A percentile compares a stretch with the other conserved stretches of the same genome.
Conservation (phyloP, 1,140 invertebrate species). For the Trichonephila inaurata region DNA sequence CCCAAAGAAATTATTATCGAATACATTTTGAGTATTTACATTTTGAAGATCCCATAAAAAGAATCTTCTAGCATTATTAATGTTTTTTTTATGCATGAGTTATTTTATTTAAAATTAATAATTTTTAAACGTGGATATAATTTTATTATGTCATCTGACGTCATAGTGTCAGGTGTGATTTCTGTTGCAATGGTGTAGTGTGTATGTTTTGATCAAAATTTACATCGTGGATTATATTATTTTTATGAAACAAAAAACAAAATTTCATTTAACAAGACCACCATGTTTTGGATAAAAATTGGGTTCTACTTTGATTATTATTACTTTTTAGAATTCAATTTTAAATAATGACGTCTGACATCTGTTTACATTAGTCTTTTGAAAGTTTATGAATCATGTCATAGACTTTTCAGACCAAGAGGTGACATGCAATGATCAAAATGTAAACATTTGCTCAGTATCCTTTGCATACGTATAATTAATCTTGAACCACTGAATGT, state of each 20-base stretch:
- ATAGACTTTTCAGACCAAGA: neutral
- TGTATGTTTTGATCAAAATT: slow-evolving; percentile 22
- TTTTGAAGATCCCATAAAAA: neutral
- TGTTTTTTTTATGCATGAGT: neutral
- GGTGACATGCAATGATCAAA: slow-evolving; percentile 10
- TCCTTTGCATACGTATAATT: neutral
- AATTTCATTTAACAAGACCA: too few relatives aligned
- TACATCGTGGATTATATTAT: neutral
- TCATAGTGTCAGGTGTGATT: slow-evolving; percentile 53
- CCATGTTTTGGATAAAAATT: too few relatives aligned
- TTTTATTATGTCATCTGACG: slow-evolving; percentile 64
- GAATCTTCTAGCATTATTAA: neutral
- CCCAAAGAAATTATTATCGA: neutral
- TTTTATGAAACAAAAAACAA: too few relatives aligned
- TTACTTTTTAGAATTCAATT: neutral
- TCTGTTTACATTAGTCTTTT: slow-evolving; percentile 7
- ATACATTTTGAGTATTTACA: neutral
- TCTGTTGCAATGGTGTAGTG: slow-evolving; percentile 25
- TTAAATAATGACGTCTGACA: neutral
- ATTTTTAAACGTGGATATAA: slow-evolving; percentile 54
- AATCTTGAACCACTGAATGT: neutral
- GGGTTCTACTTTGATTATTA: neutral
- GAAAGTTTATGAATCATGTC: slow-evolving; percentile 24
- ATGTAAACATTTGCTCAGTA: slow-evolving; percentile 38
- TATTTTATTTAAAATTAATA: neutral